phyloP scores from a whole-genome alignment of 2,888 invertebrate species.

The Drosophila falleni region DNA sequence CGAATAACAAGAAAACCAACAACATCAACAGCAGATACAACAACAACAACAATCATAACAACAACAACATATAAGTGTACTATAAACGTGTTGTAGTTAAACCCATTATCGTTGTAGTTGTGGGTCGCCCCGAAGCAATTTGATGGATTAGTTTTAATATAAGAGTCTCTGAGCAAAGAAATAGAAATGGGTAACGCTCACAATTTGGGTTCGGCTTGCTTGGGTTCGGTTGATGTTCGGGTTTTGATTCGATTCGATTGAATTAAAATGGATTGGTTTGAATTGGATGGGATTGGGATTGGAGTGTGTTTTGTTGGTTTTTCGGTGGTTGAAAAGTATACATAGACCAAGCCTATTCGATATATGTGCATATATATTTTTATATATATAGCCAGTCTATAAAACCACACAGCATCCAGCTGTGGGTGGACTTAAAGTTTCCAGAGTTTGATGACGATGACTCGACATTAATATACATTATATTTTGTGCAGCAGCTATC shows the following conservation, averaged over 20 bases:
- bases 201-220: constrained; percentile 44
- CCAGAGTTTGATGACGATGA: constrained; percentile 64
- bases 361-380: constrained; percentile 24
- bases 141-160: constrained; percentile 79
- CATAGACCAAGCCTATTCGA: constrained; percentile 23
- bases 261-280: constrained; percentile 28
- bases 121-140: constrained; percentile 72
- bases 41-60: constrained; percentile 26
- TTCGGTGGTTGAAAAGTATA: constrained; percentile 71
- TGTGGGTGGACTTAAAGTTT: constrained; percentile 46
- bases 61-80: constrained; percentile 33
- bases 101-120: constrained; percentile 71
- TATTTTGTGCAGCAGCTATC: constrained; percentile 69
- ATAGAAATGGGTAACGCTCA: constrained; percentile 63
- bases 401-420: constrained; percentile 65
- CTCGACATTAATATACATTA: constrained; percentile 76
- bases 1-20: constrained; percentile 50
- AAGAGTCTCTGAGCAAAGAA: constrained; percentile 36
- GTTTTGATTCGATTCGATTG: constrained; percentile 29
- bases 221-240: constrained; percentile 15
- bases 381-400: constrained; percentile 67
- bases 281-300: constrained; percentile 12
- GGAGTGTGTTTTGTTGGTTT: constrained; percentile 30
- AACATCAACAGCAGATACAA: constrained; percentile 21
- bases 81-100: constrained; percentile 68